A percentile compares a stretch with the other conserved stretches of the same genome.
Conservation (phyloP, 2,113 vertebrate genomes). For the Antennarius striatus region DNA sequence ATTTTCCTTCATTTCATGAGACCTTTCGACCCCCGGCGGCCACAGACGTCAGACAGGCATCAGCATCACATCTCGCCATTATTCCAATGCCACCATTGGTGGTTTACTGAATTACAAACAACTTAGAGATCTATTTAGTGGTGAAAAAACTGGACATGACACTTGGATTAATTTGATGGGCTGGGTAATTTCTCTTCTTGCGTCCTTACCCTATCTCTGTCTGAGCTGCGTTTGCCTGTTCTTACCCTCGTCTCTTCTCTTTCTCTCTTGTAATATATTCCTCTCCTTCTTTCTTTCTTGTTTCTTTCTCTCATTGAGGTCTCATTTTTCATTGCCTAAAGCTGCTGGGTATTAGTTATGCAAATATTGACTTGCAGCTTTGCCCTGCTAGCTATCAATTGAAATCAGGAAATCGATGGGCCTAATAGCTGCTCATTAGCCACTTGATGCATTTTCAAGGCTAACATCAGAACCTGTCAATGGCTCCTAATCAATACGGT, state of each 20-base stretch:
- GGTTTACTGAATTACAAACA: not conserved
- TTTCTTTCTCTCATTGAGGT: conserved; percentile 78
- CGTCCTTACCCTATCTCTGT: not conserved
- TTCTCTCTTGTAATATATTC: conserved; percentile 55
- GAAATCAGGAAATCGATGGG: conserved; percentile 95
- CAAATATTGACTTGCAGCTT: conserved; percentile 92
- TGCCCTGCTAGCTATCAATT: conserved; percentile 93
- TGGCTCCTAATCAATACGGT: conserved; percentile 84
- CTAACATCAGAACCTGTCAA: conserved; percentile 83
- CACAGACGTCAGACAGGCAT: conserved; percentile 41
- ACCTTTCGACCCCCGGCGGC: conserved; percentile 60
- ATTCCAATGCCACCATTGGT: conserved; percentile 6
- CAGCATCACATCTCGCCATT: conserved; percentile 32
- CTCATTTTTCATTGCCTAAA: conserved; percentile 85
- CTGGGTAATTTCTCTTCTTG: not conserved
- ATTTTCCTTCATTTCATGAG: conserved; percentile 45
- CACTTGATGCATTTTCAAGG: conserved; percentile 89
- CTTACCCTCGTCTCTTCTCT: conserved; percentile 32
- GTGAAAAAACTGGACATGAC: not conserved
- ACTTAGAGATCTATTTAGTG: too few relatives aligned
- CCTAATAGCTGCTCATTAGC: conserved; percentile 96
- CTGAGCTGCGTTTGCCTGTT: not conserved
- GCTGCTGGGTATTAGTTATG: conserved; percentile 88
- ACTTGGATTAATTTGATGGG: conserved; percentile 12
- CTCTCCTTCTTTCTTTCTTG: conserved; percentile 56